phyloP scores from a whole-genome alignment of 2,113 vertebrate genomes.

The Rhea pennata region DNA sequence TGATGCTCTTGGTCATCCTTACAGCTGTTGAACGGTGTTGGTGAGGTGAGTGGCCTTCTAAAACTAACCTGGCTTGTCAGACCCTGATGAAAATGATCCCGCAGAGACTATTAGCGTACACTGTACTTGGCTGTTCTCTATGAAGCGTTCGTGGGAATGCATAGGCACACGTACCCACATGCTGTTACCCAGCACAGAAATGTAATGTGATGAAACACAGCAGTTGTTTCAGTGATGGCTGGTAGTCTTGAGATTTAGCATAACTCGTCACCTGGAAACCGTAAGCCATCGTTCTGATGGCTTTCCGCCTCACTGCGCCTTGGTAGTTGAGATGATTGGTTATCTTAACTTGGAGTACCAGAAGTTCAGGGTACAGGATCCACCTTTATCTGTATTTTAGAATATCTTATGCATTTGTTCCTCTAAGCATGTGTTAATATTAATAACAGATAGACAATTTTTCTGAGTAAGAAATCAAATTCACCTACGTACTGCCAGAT shows the following conservation, averaged over 20 bases:
- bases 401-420: neutral
- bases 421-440: conserved; percentile 23
- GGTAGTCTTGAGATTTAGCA: neutral
- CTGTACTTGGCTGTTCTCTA: neutral
- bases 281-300: too few relatives aligned
- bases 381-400: neutral
- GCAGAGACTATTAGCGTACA: rapidly evolving
- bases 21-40: neutral
- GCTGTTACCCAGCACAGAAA: neutral
- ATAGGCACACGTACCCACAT: neutral
- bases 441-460: conserved; percentile 26
- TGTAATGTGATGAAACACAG: neutral
- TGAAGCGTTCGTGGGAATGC: rapidly evolving
- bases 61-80: neutral
- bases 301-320: too few relatives aligned
- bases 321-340: too few relatives aligned
- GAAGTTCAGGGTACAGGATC: neutral
- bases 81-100: neutral
- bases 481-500: conserved; percentile 40
- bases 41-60: rapidly evolving
- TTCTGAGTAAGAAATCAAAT: conserved; percentile 46
- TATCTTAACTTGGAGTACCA: neutral
- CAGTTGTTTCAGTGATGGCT: rapidly evolving
- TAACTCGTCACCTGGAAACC: neutral
- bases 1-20: rapidly evolving